These are phyloP conservation scores for Siphlonurus alternatus DNA, from an alignment of 2,888 invertebrate genomes.

Conservation along the genomic window DNA sequence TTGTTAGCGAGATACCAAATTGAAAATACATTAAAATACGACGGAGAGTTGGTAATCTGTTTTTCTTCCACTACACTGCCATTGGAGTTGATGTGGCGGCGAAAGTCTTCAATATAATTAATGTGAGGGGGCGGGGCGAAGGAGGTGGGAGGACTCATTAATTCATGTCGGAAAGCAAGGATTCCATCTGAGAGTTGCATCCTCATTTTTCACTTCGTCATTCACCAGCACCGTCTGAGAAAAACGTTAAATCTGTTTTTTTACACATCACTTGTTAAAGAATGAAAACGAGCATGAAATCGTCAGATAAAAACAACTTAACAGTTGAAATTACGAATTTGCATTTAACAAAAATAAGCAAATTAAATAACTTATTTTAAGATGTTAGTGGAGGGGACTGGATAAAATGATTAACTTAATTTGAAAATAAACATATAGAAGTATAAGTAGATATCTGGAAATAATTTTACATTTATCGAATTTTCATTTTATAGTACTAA, in stretches of 20 bases:
- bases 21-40: constrained; percentile 1
- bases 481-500: too few relatives aligned
- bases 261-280: background rate
- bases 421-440: too few relatives aligned
- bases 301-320: too few relatives aligned
- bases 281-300: background rate
- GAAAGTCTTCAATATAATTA: background rate
- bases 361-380: too few relatives aligned
- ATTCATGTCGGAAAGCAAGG: constrained; percentile 3
- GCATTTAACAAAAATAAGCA: too few relatives aligned
- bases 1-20: background rate
- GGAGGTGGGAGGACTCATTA: background rate
- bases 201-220: too few relatives aligned
- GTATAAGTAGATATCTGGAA: too few relatives aligned
- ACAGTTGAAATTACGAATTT: too few relatives aligned
- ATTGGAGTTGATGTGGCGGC: background rate
- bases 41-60: background rate
- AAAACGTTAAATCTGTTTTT: background rate
- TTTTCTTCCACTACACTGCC: constrained; percentile 3
- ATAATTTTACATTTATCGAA: too few relatives aligned
- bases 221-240: background rate
- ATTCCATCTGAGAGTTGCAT: background rate
- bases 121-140: background rate
- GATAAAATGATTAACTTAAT: too few relatives aligned
- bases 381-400: too few relatives aligned